These are phyloP conservation scores for Drosophila trapezifrons DNA, from an alignment of 1,140 invertebrate species.

Conservation along the genomic window DNA sequence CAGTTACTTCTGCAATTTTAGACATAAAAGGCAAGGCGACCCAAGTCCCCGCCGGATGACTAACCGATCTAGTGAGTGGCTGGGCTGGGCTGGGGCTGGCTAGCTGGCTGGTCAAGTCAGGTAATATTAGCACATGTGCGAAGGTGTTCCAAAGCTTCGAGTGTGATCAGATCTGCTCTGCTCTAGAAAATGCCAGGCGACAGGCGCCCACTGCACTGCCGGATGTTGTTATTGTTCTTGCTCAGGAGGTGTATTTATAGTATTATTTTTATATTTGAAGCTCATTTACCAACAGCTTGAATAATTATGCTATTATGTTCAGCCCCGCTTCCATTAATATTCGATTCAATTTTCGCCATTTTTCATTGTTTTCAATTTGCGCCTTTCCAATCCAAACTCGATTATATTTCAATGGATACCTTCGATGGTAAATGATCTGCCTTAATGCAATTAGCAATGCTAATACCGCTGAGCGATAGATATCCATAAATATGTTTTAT, in stretches of 20 bases:
- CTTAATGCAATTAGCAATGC: constrained; percentile 70
- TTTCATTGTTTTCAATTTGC: constrained; percentile 65
- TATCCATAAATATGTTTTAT: constrained; percentile 74
- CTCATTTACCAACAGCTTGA: constrained; percentile 35
- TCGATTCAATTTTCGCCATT: constrained; percentile 34
- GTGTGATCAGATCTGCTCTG: constrained; percentile 79
- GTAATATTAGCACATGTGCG: constrained; percentile 81
- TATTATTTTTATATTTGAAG: constrained; percentile 11
- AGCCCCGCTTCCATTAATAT: constrained; percentile 25
- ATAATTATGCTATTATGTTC: constrained; percentile 69
- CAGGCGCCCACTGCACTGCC: constrained; percentile 76
- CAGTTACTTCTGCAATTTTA: constrained; percentile 83
- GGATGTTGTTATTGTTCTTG: constrained; percentile 69
- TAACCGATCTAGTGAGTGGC: constrained; percentile 38
- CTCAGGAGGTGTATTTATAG: constrained; percentile 20
- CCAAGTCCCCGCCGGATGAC: constrained; percentile 37
- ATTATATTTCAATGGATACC: constrained; percentile 45
- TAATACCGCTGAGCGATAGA: constrained; percentile 50
- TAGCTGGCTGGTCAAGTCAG: constrained; percentile 43
- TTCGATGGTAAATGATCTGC: constrained; percentile 60
- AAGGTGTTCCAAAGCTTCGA: constrained; percentile 71
- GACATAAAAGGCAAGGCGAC: constrained; percentile 79
- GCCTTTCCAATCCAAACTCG: constrained; percentile 61
- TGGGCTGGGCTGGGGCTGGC: constrained; percentile 12
- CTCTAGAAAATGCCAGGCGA: constrained; percentile 78